Percentiles rank a stretch among this genome's conserved stretches.
Conservation (phyloP, 2,797 vertebrate genomes). For the Myotis findleyi region DNA sequence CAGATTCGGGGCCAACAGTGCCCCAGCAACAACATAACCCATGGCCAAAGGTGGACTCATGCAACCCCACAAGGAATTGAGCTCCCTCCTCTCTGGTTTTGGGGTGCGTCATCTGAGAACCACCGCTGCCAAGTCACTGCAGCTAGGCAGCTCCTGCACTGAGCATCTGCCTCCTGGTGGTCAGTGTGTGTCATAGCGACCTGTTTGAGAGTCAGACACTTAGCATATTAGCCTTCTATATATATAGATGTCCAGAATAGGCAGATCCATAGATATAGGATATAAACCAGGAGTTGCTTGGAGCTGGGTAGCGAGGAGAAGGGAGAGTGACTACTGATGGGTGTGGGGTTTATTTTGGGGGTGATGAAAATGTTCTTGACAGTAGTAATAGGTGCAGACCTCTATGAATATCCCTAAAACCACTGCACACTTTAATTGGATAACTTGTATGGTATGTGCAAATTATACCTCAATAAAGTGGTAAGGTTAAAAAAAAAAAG, state of each 20-base stretch:
- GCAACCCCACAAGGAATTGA: no score
- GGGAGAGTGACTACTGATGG: not conserved
- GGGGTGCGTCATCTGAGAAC: no score
- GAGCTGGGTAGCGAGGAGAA: not conserved
- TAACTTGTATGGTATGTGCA: not conserved
- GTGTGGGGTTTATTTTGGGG: not conserved
- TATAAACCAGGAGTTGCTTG: not conserved
- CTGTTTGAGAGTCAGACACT: no score
- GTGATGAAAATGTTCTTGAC: not conserved
- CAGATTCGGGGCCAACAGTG: no score
- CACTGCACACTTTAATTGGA: not conserved
- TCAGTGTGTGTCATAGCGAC: no score
- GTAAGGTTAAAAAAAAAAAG: not conserved
- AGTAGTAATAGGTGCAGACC: not conserved
- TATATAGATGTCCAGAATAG: not conserved
- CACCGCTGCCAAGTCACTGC: no score
- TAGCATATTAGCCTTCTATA: no score
- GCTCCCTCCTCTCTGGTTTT: no score
- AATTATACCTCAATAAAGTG: not conserved
- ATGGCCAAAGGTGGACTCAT: no score
- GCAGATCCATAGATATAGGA: not conserved
- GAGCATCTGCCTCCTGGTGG: no score
- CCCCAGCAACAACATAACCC: no score
- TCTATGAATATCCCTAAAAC: not conserved
- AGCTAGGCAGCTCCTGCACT: no score